phyloP scores from a whole-genome alignment of 2,113 vertebrate species.

The Notiomystis cincta region DNA sequence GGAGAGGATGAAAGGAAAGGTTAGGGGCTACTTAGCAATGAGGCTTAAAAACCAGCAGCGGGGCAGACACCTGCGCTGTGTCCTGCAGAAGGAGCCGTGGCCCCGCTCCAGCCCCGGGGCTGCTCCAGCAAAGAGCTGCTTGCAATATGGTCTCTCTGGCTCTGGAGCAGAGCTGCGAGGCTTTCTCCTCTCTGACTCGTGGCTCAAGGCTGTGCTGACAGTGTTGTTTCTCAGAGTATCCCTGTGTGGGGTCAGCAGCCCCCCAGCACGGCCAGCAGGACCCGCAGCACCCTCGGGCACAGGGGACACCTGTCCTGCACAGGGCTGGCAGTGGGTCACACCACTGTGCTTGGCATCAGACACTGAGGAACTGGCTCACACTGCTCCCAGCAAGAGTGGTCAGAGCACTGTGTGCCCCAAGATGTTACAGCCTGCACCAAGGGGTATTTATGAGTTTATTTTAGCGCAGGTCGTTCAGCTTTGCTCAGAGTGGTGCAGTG shows the following conservation, averaged over 20 bases:
- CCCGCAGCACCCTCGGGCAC: neutral
- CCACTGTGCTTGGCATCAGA: accelerated
- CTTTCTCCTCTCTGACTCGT: neutral
- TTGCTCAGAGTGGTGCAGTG: neutral
- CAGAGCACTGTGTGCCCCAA: neutral
- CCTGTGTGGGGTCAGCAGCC: accelerated
- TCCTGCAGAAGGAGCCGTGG: neutral
- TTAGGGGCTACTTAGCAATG: conserved; percentile 33
- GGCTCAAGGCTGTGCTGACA: neutral
- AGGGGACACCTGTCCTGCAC: neutral
- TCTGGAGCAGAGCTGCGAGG: neutral
- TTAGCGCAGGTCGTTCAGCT: neutral
- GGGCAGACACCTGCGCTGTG: neutral
- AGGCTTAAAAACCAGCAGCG: conserved; percentile 1
- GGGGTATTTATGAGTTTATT: neutral
- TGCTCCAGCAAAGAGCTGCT: neutral
- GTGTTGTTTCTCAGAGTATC: neutral
- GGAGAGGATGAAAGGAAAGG: conserved; percentile 36
- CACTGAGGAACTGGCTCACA: neutral
- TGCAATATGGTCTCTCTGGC: neutral
- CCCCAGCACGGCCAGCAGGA: neutral
- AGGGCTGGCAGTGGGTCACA: neutral
- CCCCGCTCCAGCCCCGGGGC: neutral
- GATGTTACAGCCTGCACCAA: accelerated
- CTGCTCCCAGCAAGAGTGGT: neutral